Evolutionary conservation across 2,113 vertebrate genomes (phyloP).

Genomic region (Onychostruthus taczanowskii): DNA sequence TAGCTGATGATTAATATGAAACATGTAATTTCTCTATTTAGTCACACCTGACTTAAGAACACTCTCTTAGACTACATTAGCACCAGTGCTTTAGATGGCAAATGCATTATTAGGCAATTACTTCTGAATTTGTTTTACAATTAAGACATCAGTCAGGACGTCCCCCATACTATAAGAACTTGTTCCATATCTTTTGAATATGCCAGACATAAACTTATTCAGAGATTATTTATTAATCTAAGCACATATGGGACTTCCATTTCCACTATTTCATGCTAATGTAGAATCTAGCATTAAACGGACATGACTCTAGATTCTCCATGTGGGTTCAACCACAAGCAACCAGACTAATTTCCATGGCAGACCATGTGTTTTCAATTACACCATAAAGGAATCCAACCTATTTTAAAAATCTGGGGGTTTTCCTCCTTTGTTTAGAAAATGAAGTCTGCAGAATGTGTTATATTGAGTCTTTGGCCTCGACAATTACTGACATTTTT

Average conservation of each 20-base stretch:
- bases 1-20: not conserved
- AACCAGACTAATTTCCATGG: not conserved
- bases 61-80: not conserved
- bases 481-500: not conserved
- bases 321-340: not conserved
- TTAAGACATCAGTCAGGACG: not conserved
- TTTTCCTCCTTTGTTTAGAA: not conserved
- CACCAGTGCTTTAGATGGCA: not conserved
- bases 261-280: not conserved
- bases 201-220: not conserved
- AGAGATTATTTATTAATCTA: not conserved
- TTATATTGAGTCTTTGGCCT: not conserved
- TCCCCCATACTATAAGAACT: not conserved
- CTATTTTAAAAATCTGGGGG: not conserved
- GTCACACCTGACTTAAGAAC: not conserved
- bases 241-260: constrained; percentile 10
- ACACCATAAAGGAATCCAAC: not conserved
- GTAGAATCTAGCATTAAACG: not conserved
- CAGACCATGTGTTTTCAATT: not conserved
- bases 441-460: not conserved
- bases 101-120: not conserved
- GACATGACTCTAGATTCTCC: not conserved
- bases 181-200: not conserved
- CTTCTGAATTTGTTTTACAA: not conserved
- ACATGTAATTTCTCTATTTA: not conserved